Evolutionary conservation across 2,113 vertebrate genomes (phyloP), one percentile per base, ranked within the genome.

Genomic region (Anhinga rufa): DNA sequence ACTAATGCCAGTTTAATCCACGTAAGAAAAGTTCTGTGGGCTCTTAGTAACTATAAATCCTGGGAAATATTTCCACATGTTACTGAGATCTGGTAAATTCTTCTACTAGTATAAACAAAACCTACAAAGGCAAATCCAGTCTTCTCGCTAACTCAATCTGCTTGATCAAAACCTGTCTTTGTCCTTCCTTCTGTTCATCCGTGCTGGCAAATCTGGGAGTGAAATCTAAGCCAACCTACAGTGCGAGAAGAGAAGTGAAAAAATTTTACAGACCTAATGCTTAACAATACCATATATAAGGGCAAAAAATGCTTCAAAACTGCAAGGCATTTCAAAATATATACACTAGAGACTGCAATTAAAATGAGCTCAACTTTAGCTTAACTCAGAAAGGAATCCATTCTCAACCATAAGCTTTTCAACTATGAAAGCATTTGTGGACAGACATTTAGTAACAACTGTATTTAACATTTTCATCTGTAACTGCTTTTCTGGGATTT

Each of bases 191-290:
- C 89, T 99, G 98, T 4, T 96, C 97, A 32, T 99, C 98, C 2
- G 79, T 98, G 82, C 81, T 97, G 66, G 99, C 98, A 96, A 98
- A 98, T 77, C 99, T 98, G n/a, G 99, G 99, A 44, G 98, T 99
- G 95, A 99, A 99, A 97, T 99, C 99, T 86, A 99, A 97, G 66
- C 99, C 99, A 74, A 99, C 99, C 99, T 99, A 90, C 5, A 52
- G 75, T 3, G 57, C 7, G 91, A 90, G 66, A 72, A 91, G 24
- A 92, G 48, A 97, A 95, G 54, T 4, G 70, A 82, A 82, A 81
- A 66, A 34, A 19, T 26, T 54, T 91, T 62, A 77, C 9, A 54
- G 38, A 55, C 21, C 55, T 90, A 84, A 82, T 1, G 5, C 14
- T 69, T 88, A 54, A 80, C n/a, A 49, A 38, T 42, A 46, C n/a